Evolutionary conservation across 2,797 vertebrate species (phyloP), one percentile per base, ranked within the genome.

Genomic region (Ciconia nigra): DNA sequence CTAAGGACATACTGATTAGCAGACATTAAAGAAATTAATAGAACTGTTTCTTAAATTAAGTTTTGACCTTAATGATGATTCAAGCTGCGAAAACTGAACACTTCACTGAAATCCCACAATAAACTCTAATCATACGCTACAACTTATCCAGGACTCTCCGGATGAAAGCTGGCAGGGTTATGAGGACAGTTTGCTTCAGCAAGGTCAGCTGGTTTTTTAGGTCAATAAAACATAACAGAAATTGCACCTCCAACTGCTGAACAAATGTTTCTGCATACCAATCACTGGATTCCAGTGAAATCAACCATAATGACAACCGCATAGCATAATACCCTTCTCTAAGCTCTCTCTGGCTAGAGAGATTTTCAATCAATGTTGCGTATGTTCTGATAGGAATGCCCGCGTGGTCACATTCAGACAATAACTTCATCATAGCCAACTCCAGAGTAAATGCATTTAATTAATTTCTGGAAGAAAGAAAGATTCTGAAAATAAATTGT

Each of bases 381-480:
- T 47, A 70, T 29, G 17, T 57, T 83, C 61, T 51, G 80, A 78
- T 6, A 87, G 66, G 92, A 96, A 90, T 70, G 55, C 52, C 42
- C 78, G 79, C 93, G 44, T 52, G 47, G 39, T 58, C 74, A 85
- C 70, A 84, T 87, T 95, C 67, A 94, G 84, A 85, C 54, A 91
- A 61, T 35, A 93, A 88, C 71, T 94, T 82, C 54, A 88, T 81
- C 39, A 84, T 21, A 83, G 63, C 90, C 96, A 98, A 72, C 58
- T 98, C 97, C 95, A 98, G 96, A 96, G 96, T 42, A 98, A 98
- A 96, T 96, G 96, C 89, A 95, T 97, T 93, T 51, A 65, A 93
- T 97, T 98, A 90, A 93, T 96, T 96, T 90, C 93, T 96, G 83
- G 93, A 96, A 92, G 84, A 88, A 85, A 88, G 49, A 87, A 57